Conservation (phyloP, 2,113 vertebrate species). For the Melanocharis versteri region DNA sequence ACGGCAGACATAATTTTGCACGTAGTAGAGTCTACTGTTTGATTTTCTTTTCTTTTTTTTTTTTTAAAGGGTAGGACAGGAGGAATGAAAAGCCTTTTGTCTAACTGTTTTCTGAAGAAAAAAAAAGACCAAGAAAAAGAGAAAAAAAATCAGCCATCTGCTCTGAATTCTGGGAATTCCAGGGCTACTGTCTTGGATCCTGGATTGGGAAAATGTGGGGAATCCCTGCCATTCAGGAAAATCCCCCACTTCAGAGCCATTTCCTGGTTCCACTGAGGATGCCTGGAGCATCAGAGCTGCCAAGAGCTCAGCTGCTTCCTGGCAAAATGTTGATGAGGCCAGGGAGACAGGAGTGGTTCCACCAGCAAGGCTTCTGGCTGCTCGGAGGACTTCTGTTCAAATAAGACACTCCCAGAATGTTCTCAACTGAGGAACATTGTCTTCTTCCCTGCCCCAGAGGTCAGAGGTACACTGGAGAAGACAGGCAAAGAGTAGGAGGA, state of each 20-base stretch:
- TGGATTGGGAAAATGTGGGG: not conserved
- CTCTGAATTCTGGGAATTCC: not conserved
- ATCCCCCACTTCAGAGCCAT: not conserved
- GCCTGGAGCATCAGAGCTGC: not conserved
- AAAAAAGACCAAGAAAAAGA: not conserved
- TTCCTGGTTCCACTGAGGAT: not conserved
- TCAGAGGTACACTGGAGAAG: not conserved
- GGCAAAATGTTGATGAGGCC: not conserved
- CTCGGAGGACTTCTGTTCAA: not conserved
- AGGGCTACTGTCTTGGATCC: not conserved
- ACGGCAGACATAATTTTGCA: not conserved
- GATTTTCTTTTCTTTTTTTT: not conserved
- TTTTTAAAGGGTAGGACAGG: not conserved
- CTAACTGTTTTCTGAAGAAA: not conserved
- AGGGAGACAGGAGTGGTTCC: not conserved
- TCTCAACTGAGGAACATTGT: not conserved
- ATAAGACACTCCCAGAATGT: not conserved
- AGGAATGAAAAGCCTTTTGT: not conserved
- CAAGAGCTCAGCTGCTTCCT: constrained; percentile 29
- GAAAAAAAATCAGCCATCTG: not conserved
- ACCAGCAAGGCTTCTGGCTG: not conserved
- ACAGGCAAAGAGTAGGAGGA: not conserved
- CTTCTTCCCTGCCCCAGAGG: not conserved
- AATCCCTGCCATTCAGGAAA: constrained; percentile 17
- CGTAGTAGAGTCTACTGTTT: not conserved